Base-by-base conservation (phyloP, 2,888 invertebrate genomes). In the Hoplodrina ambigua region DNA sequence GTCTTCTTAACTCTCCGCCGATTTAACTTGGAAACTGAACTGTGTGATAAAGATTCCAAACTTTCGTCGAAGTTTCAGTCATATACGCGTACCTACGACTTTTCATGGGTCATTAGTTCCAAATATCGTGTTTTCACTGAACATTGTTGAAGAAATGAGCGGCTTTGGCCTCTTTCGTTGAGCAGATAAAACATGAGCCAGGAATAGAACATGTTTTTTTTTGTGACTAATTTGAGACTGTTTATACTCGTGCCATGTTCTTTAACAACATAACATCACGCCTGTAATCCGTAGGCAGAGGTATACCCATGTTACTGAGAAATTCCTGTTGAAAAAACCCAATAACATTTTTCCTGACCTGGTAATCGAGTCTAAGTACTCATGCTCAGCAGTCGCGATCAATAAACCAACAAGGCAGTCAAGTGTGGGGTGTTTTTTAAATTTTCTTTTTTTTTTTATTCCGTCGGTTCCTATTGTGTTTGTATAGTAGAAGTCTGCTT, bases 1-100 rank as follows among this genome's bases (percentile, higher is more conserved):
- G 37, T 41, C 41, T 5, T 46, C 46, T 69, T 59, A 80, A 78
- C 76, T 79, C 77, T 78, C 74, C 67, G 63, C 65, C 86, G 83
- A 83, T 84, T 84, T 80, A 87, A 87, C 88, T 87, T 87, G 63
- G 72, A 69, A 85, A 81, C 81, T 76, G 72, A 80, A 76, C 76
- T 78, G 68, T 60, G 72, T 75, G 82, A 82, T 83, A 81, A 85
- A 83, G 77, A 68, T 69, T 60, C 58, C 64, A 52, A 75, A 72
- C 73, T 78, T 74, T 52, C 54, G 15, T 46, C 33, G 49, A 84
- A 86, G 66, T 85, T 85, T 73, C 53, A 76, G 78, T 79, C 82
- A 68, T 80, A 84, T 71, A 63, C 71, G 74, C 71, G 75, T 72
- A 70, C 60, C 17, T 67, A 50, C 25, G 60, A 81, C 66, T 81